Percentiles rank a stretch among this genome's conserved stretches.
phyloP scores from a whole-genome alignment of 2,113 vertebrate genomes.

The Sorex fumeus region DNA sequence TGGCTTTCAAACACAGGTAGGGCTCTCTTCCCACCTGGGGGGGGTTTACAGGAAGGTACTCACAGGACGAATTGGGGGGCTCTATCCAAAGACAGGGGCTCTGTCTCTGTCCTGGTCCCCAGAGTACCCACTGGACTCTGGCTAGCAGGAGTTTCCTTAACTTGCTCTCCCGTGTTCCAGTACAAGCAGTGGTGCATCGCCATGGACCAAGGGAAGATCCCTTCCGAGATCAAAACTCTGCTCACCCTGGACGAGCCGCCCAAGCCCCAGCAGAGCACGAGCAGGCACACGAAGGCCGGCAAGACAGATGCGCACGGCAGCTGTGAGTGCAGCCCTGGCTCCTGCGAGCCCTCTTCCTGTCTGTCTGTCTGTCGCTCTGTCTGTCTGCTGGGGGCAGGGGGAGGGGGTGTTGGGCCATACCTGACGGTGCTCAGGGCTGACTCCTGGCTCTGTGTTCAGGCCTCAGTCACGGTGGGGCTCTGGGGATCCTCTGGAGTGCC shows the following conservation, averaged over 20 bases:
- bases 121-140: constrained; percentile 7
- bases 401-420: no score
- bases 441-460: no score
- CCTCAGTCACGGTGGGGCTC: no score
- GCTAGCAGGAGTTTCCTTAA: constrained; percentile 26
- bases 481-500: no score
- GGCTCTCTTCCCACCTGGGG: neutral
- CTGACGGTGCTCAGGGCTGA: no score
- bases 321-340: constrained; percentile 84
- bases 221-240: constrained; percentile 98
- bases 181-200: constrained; percentile 99
- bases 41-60: no score
- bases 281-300: constrained; percentile 89
- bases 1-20: no score
- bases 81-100: constrained; percentile 16
- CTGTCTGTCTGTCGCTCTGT: no score
- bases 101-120: constrained; percentile 2
- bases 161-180: constrained; percentile 87
- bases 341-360: no score
- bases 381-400: no score
- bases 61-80: no score
- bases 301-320: constrained; percentile 90
- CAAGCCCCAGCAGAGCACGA: constrained; percentile 88
- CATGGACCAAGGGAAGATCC: constrained; percentile 99
- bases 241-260: constrained; percentile 96